Evolutionary conservation across 1,140 invertebrate genomes (phyloP), one percentile per base, ranked within the genome.

Genomic region (Linepithema humile): DNA sequence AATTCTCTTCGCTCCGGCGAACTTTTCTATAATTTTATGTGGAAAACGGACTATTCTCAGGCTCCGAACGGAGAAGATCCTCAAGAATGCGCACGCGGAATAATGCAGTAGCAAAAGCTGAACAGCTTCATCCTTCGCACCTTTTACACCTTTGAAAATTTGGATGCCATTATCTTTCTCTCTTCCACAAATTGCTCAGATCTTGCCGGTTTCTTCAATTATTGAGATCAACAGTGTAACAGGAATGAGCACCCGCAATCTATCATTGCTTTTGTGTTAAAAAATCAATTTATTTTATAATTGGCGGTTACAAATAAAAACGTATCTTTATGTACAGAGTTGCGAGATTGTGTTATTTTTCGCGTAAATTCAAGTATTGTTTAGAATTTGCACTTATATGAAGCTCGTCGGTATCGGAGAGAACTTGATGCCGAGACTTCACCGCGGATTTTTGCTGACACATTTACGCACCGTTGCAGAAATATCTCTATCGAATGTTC

Each of bases 391-490:
- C 12, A 26, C 35, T 29, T 26, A 23, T n/a, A 20, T 2, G 35
- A 12, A 57, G n/a, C 64, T 80, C 38, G 40, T 20, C 35, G 23
- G 17, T 32, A 40, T 64, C 23, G 29, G 5, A 62, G 57, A 40
- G 32, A 70, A 29, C 45, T 38, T 2, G 38, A 32, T 29, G 59
- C 32, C 20, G 12, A 40, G 35, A 20, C 17, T 55, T 80, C 70
- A 80, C 69, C 35, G 12, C 17, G 38, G 38, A 80, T 80, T 70
- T 70, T 70, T 43, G 64, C 48, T 17, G 75, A 80, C 48, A 80
- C 75, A 69, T 78, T 78, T 69, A 69, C 64, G 48, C 75, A 70
- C 32, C 48, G n/a, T 57, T 26, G 48, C 35, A 57, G 64, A 70
- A 69, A 80, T 69, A 80, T 80, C 50, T 29, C 38, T n/a, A n/a